Conservation (phyloP, 2,888 invertebrate species). For the Cosmorhoe ocellata region DNA sequence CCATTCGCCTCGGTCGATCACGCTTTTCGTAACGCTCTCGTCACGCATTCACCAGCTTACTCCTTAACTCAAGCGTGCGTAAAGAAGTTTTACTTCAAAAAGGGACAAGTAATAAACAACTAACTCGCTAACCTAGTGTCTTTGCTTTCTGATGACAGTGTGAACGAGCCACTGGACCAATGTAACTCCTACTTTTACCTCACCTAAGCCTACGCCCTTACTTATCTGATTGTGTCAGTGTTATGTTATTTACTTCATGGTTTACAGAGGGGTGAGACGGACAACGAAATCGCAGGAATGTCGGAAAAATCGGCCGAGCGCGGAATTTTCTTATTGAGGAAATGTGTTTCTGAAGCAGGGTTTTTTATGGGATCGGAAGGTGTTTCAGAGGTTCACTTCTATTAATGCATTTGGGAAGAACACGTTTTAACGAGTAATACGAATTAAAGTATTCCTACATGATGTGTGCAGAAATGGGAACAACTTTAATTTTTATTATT, state of each 20-base stretch:
- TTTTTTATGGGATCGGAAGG: slow-evolving; percentile 20
- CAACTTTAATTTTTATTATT: too few relatives aligned
- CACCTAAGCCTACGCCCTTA: slow-evolving; percentile 39
- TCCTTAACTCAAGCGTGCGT: too few relatives aligned
- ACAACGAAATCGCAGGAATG: slow-evolving; percentile 34
- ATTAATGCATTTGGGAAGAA: slow-evolving; percentile 8
- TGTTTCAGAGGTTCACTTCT: slow-evolving; percentile 6
- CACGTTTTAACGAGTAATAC: too few relatives aligned
- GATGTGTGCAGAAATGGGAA: too few relatives aligned
- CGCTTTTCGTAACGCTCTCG: too few relatives aligned
- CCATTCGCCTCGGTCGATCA: too few relatives aligned
- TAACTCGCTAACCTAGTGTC: not conserved
- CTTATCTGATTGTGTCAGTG: slow-evolving; percentile 66
- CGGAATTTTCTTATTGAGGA: slow-evolving; percentile 23
- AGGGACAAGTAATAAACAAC: too few relatives aligned
- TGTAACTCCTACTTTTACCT: slow-evolving; percentile 17
- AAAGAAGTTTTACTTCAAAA: too few relatives aligned
- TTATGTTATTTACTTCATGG: slow-evolving; percentile 64
- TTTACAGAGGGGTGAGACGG: slow-evolving; percentile 39
- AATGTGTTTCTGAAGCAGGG: slow-evolving; percentile 18
- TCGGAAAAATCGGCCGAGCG: slow-evolving; percentile 33
- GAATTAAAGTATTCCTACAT: too few relatives aligned
- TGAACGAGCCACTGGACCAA: slow-evolving; percentile 16
- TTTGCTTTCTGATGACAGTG: not conserved
- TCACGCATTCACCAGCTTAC: too few relatives aligned